Evolutionary conservation across 2,797 vertebrate species (phyloP), one percentile per base, ranked within the genome.

Genomic region (Centroberyx gerrardi): DNA sequence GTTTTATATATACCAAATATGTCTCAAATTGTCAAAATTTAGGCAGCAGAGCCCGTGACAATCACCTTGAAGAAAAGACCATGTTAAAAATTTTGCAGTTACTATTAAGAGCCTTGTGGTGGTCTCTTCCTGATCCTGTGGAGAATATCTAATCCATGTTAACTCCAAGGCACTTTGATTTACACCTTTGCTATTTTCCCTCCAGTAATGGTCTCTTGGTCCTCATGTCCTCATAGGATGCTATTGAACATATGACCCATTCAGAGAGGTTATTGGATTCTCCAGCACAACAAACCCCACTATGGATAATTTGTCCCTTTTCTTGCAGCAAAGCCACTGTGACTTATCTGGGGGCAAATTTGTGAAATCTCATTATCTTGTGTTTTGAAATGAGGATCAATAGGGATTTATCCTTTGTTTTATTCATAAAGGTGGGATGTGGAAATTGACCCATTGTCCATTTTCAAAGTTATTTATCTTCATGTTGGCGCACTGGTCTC

Each of bases 201-300:
- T 75, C 55, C 85, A 72, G 78, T 90, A 82, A 87, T 74, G 54
- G 84, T 74, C 55, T 46, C 78, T 59, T 67, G 64, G 71, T 86
- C 72, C 74, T 77, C 75, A 15, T 40, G 62, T 80, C 77, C 84
- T 87, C 77, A 75, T 49, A 54, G 68, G 80, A 87, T 64, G 62
- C 70, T 72, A 74, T 68, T 72, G 82, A 91, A 81, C 83, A 87
- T 10, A 59, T 74, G 84, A 89, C 84, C 83, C 58, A 59, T 83
- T 90, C 80, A 68, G 62, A 82, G 80, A 86, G 86, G 87, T 92
- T 88, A 91, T 90, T 89, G 87, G 83, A 90, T 90, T 87, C 61
- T 83, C 68, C 62, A 42, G 62, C 69, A 71, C 72, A 74, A 78
- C 83, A 83, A 77, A 74, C 75, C 82, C 82, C 74, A 72, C 63